Percentiles rank a stretch among this genome's conserved stretches.
phyloP scores from a whole-genome alignment of 2,888 invertebrate species.

The Tiphia femorata region DNA sequence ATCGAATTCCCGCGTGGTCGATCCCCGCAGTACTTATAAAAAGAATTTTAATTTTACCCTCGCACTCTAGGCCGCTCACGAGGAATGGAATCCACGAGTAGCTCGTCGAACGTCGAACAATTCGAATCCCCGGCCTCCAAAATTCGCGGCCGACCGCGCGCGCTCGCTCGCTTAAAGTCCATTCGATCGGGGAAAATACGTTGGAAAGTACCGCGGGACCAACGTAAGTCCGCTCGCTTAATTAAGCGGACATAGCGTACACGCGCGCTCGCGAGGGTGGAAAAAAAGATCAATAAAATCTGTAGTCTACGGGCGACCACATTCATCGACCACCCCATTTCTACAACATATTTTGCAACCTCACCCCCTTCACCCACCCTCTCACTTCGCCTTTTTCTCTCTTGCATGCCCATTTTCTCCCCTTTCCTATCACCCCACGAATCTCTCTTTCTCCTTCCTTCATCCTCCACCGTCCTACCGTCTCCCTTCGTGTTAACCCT shows the following conservation, averaged over 20 bases:
- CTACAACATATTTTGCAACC: constrained; percentile 65
- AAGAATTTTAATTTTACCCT: too few relatives aligned
- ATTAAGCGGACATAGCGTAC: constrained; percentile 46
- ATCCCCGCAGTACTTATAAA: too few relatives aligned
- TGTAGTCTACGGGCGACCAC: constrained; percentile 63
- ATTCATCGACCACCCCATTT: constrained; percentile 63
- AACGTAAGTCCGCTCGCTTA: constrained; percentile 34
- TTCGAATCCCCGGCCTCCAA: too few relatives aligned
- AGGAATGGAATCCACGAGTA: too few relatives aligned
- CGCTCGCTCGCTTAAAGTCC: background rate
- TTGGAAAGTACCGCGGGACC: background rate
- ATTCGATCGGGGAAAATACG: background rate
- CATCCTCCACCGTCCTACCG: constrained; percentile 10
- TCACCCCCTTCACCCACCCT: constrained; percentile 34
- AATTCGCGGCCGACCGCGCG: background rate
- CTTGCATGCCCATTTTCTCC: constrained; percentile 1
- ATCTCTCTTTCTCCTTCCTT: constrained; percentile 21
- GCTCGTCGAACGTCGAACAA: too few relatives aligned
- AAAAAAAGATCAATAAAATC: constrained; percentile 66
- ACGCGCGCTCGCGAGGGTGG: constrained; percentile 32
- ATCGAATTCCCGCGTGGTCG: too few relatives aligned
- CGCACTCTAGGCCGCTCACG: too few relatives aligned
- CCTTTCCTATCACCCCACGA: background rate
- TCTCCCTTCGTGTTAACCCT: constrained; percentile 20
- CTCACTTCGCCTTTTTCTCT: constrained; percentile 27